Conservation (phyloP, 2,797 vertebrate genomes). For the Anabas testudineus region DNA sequence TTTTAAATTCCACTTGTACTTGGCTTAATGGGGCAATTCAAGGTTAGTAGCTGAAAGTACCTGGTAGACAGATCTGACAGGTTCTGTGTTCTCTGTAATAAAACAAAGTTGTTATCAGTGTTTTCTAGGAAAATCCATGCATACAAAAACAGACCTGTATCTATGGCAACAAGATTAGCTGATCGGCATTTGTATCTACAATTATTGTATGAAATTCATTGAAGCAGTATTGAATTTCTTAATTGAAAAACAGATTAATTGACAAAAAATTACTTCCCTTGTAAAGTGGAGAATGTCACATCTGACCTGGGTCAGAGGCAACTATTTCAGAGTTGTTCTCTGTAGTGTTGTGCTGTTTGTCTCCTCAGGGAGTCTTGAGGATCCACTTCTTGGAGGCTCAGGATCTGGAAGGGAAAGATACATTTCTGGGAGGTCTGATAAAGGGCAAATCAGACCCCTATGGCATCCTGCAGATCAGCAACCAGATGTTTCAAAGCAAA, state of each 20-base stretch:
- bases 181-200: background rate
- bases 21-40: background rate
- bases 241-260: background rate
- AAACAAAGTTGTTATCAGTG: background rate
- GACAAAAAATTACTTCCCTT: background rate
- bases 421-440: constrained; percentile 93
- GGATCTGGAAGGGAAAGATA: constrained; percentile 95
- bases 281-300: constrained; percentile 8
- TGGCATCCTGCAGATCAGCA: constrained; percentile 92
- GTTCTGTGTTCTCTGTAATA: constrained; percentile 1
- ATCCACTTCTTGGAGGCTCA: constrained; percentile 98
- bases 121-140: constrained; percentile 4
- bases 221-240: background rate
- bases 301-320: constrained; percentile 34
- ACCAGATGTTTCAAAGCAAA: constrained; percentile 96
- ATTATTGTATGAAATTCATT: background rate
- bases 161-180: constrained; percentile 50
- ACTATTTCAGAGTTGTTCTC: constrained; percentile 23
- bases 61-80: background rate
- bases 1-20: background rate
- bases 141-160: constrained; percentile 11
- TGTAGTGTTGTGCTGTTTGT: constrained; percentile 1
- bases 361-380: constrained; percentile 91
- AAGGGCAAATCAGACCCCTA: constrained; percentile 99
- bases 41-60: background rate